Conservation (phyloP, 2,113 vertebrate species). For the Burhinus bistriatus region DNA sequence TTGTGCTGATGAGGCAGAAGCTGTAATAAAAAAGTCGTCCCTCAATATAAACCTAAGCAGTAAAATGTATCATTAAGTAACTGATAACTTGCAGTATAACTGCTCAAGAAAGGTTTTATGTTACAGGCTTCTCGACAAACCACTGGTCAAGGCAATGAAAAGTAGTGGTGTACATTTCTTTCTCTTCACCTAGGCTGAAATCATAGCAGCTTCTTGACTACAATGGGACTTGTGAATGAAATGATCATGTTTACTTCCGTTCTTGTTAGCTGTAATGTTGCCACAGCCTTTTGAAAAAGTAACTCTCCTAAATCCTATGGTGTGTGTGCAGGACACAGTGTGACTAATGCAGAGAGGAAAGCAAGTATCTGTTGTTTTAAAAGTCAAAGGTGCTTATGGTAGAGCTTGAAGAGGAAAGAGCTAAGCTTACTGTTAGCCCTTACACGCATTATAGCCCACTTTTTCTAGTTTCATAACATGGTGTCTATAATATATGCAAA, state of each 20-base stretch:
- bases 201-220: not conserved
- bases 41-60: not conserved
- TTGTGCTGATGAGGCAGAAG: not conserved
- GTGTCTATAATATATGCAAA: not conserved
- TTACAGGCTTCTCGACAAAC: not conserved
- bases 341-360: not conserved
- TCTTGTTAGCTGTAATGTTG: not conserved
- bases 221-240: not conserved
- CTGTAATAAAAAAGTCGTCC: not conserved
- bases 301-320: not conserved
- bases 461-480: not conserved
- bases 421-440: not conserved
- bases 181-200: not conserved
- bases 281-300: not conserved
- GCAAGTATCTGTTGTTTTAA: not conserved
- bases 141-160: not conserved
- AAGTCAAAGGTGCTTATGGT: not conserved
- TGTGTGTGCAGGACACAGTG: not conserved
- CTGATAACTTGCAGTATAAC: not conserved
- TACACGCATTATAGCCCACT: not conserved
- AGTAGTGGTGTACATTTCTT: not conserved
- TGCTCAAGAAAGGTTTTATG: not conserved
- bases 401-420: not conserved
- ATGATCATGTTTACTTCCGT: not conserved
- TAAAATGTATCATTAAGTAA: not conserved